Conservation (phyloP, 2,888 invertebrate species). For the Ophraella communa region DNA sequence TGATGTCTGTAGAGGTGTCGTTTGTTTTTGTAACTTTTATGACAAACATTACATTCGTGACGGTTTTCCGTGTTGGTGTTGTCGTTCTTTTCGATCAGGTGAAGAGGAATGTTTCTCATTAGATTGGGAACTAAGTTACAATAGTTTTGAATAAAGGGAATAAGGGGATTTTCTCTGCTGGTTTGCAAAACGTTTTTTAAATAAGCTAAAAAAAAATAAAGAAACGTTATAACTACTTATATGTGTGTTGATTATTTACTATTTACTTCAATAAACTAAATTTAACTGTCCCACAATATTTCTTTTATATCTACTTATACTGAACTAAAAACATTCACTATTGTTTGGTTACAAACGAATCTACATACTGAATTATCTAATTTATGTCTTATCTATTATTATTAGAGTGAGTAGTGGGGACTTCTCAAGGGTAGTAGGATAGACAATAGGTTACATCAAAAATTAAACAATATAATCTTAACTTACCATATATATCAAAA, state of each 20-base stretch:
- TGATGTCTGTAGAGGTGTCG: constrained; percentile 67
- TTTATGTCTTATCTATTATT: too few relatives aligned
- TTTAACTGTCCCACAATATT: not conserved
- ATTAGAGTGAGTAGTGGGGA: too few relatives aligned
- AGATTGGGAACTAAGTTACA: constrained; percentile 33
- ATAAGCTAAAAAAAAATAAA: not conserved
- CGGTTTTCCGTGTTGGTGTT: constrained; percentile 32
- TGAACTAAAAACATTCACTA: not conserved
- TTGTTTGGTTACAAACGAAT: not conserved
- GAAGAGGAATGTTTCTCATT: not conserved
- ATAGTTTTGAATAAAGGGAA: constrained; percentile 35
- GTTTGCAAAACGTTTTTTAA: constrained; percentile 16
- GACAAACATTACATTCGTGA: constrained; percentile 61
- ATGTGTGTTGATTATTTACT: not conserved
- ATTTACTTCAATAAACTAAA: not conserved
- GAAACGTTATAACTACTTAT: not conserved
- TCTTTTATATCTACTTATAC: not conserved
- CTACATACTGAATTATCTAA: too few relatives aligned
- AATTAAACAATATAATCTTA: too few relatives aligned
- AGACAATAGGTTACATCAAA: too few relatives aligned
- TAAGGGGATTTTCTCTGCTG: constrained; percentile 38
- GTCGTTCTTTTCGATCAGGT: constrained; percentile 26
- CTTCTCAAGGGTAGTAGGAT: too few relatives aligned
- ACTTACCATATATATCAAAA: too few relatives aligned
- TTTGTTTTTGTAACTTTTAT: constrained; percentile 66